Conservation (phyloP, 2,888 invertebrate species). For the Noctua fimbriata region DNA sequence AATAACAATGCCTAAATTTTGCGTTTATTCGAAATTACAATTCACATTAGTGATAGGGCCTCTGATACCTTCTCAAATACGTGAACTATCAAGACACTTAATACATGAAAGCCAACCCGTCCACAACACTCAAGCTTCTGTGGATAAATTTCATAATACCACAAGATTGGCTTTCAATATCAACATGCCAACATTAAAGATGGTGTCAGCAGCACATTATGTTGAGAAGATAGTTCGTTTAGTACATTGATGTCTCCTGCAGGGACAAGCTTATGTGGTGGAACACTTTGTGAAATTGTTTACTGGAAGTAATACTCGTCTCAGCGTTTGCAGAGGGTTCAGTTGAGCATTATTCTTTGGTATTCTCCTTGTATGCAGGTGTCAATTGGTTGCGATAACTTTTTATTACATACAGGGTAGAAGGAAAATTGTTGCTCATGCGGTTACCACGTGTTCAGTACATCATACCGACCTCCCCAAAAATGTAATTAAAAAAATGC, state of each 20-base stretch:
- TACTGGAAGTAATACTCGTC: background rate
- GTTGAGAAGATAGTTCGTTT: background rate
- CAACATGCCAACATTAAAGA: background rate
- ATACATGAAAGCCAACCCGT: background rate
- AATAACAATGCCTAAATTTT: background rate
- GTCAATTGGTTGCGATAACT: background rate
- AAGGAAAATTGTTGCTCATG: no score
- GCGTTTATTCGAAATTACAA: background rate
- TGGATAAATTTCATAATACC: background rate
- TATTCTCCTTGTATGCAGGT: background rate
- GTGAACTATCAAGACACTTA: background rate
- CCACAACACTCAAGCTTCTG: background rate
- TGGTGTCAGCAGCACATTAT: background rate
- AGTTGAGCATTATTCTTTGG: background rate
- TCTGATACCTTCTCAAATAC: background rate
- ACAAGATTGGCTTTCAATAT: slow-evolving; percentile 8
- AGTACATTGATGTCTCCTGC: background rate
- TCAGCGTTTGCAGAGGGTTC: background rate
- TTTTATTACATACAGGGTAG: background rate
- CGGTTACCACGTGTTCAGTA: no score
- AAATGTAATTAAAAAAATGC: no score
- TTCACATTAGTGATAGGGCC: background rate
- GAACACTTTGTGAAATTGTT: slow-evolving; percentile 8
- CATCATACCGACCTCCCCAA: no score
- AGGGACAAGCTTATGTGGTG: background rate